Percentiles rank a stretch among this genome's conserved stretches.
Conservation (phyloP, 1,140 invertebrate genomes). For the Plutomurus gul region DNA sequence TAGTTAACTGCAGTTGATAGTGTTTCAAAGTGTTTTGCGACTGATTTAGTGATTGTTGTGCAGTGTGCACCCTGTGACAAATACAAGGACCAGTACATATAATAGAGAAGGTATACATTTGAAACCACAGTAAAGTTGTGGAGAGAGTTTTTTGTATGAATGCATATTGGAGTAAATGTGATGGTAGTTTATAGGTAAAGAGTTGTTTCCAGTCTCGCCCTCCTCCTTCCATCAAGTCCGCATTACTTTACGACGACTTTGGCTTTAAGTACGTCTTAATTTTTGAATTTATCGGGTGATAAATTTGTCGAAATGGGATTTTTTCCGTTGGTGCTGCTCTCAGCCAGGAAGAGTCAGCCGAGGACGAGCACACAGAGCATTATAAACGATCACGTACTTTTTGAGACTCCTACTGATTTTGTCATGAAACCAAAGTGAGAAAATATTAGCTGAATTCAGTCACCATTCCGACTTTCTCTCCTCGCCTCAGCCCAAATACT, state of each 20-base stretch:
- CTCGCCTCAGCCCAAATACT: no score
- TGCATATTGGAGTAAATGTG: neutral
- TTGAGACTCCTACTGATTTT: conserved; percentile 30
- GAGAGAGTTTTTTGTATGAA: no score
- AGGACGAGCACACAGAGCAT: neutral
- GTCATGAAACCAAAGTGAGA: conserved; percentile 41
- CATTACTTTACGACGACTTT: conserved; percentile 30
- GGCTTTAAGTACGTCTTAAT: conserved; percentile 54
- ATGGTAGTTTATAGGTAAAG: no score
- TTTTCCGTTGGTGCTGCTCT: conserved; percentile 30
- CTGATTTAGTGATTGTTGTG: no score
- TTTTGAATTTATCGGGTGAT: conserved; percentile 54
- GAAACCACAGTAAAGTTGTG: no score
- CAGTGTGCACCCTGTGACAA: no score
- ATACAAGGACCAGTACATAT: no score
- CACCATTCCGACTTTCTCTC: neutral
- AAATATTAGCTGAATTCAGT: neutral
- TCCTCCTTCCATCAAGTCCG: conserved; percentile 7
- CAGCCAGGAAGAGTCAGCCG: neutral
- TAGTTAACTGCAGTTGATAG: no score
- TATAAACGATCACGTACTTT: neutral
- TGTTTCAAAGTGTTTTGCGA: no score
- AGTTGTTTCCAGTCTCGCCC: no score
- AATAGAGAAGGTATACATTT: no score
- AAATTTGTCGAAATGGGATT: conserved; percentile 54